A percentile compares a stretch with the other conserved stretches of the same genome.
phyloP scores from a whole-genome alignment of 2,797 vertebrate genomes.

The Eospalax fontanierii region DNA sequence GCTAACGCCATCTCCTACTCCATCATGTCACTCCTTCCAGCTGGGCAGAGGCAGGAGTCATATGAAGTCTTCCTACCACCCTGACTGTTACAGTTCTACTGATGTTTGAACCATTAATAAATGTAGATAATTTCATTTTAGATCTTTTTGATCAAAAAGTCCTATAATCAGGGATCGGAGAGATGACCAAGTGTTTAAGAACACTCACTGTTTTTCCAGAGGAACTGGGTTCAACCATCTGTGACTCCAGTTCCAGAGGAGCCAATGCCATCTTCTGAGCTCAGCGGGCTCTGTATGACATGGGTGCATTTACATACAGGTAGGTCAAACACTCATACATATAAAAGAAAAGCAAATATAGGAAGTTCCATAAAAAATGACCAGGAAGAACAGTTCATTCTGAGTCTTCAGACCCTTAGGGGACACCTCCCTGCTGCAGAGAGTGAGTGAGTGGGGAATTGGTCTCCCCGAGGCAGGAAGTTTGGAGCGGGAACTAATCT shows the following conservation, averaged over 20 bases:
- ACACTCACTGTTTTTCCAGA: no score
- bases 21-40: neutral
- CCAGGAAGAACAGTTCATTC: neutral
- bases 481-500: neutral
- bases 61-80: rapidly evolving
- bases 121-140: neutral
- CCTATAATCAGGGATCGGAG: neutral
- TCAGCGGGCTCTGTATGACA: no score
- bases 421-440: neutral
- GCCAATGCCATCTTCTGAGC: no score
- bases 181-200: no score
- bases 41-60: neutral
- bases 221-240: no score
- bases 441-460: neutral
- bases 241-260: no score
- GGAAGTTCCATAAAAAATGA: neutral
- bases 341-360: no score
- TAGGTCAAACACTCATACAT: no score
- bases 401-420: neutral
- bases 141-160: neutral
- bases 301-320: no score
- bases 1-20: no score
- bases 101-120: neutral
- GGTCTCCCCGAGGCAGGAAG: neutral
- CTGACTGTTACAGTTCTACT: neutral